A percentile compares a stretch with the other conserved stretches of the same genome.
Evolutionary conservation across 2,113 vertebrate species (phyloP).

Genomic region (Lepisosteus osseus): DNA sequence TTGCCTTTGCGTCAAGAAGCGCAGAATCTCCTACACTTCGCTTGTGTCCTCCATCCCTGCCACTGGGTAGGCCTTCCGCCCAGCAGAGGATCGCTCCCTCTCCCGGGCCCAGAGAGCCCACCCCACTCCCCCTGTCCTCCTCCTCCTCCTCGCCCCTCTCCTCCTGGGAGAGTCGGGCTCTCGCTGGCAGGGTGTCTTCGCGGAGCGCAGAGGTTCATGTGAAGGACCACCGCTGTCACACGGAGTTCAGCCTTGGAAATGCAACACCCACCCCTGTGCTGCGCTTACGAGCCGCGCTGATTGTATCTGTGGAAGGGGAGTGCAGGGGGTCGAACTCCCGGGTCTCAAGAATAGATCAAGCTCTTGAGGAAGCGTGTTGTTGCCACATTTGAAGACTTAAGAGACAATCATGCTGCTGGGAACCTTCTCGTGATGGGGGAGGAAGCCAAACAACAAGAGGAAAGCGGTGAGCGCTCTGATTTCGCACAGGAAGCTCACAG

Average conservation of each 20-base stretch:
- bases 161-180: neutral
- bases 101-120: slow-evolving; percentile 29
- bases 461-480: slow-evolving; percentile 91
- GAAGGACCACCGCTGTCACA: slow-evolving; percentile 40
- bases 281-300: slow-evolving; percentile 19
- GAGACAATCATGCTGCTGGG: slow-evolving; percentile 98
- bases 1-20: no score
- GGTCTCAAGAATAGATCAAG: slow-evolving; percentile 92
- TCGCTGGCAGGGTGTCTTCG: slow-evolving; percentile 12
- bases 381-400: slow-evolving; percentile 99
- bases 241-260: slow-evolving; percentile 40
- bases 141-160: slow-evolving; percentile 26
- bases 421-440: slow-evolving; percentile 91
- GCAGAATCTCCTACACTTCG: neutral
- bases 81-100: slow-evolving; percentile 14
- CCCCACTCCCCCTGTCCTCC: slow-evolving; percentile 29
- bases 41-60: neutral
- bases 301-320: slow-evolving; percentile 48
- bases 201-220: slow-evolving; percentile 28
- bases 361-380: slow-evolving; percentile 93
- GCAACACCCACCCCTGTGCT: slow-evolving; percentile 5
- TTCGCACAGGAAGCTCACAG: slow-evolving; percentile 97
- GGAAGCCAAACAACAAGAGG: slow-evolving; percentile 99
- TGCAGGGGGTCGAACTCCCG: slow-evolving; percentile 30
- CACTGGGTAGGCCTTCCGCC: neutral